Percentiles rank a stretch among this genome's conserved stretches.
These are phyloP conservation scores for Micromussa lordhowensis DNA, from an alignment of 92 coral and sea anemone genomes.

Conservation along the genomic window DNA sequence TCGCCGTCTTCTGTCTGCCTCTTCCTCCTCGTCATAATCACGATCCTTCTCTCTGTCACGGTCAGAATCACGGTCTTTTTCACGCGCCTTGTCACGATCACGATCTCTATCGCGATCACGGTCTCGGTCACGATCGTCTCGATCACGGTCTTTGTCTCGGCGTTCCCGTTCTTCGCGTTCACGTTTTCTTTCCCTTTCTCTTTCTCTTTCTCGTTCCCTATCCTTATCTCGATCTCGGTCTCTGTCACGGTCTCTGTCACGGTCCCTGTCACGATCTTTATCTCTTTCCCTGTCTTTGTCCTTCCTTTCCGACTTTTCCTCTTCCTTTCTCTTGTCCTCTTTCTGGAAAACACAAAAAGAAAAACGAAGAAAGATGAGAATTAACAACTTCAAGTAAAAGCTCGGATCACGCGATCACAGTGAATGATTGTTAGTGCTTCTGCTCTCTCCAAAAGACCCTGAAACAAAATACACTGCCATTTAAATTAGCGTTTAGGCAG, in stretches of 20 bases:
- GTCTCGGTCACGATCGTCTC: constrained; percentile 65
- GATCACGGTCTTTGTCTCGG: constrained; percentile 82
- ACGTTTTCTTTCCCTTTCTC: constrained; percentile 59
- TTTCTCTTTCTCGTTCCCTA: constrained; percentile 67
- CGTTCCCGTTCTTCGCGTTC: constrained; percentile 82
- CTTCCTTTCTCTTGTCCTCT: constrained; percentile 83
- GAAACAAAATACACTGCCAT: background rate
- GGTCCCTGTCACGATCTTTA: constrained; percentile 51
- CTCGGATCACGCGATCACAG: background rate
- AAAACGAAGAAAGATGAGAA: constrained; percentile 1
- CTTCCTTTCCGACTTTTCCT: constrained; percentile 71
- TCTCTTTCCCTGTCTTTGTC: constrained; percentile 57
- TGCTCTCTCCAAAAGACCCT: background rate
- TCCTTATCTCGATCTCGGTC: constrained; percentile 60
- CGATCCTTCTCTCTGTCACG: constrained; percentile 84
- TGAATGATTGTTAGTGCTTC: background rate
- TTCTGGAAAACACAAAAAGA: constrained; percentile 55
- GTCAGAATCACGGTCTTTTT: constrained; percentile 68
- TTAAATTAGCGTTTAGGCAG: background rate
- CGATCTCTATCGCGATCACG: constrained; percentile 77
- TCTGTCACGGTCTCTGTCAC: constrained; percentile 53
- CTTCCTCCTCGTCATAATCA: constrained; percentile 90
- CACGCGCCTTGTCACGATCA: constrained; percentile 77
- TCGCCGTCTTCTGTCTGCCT: constrained; percentile 83
- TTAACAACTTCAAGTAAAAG: no score